Conservation (phyloP, 1,140 invertebrate species). For the Zaprionus vittiger region DNA sequence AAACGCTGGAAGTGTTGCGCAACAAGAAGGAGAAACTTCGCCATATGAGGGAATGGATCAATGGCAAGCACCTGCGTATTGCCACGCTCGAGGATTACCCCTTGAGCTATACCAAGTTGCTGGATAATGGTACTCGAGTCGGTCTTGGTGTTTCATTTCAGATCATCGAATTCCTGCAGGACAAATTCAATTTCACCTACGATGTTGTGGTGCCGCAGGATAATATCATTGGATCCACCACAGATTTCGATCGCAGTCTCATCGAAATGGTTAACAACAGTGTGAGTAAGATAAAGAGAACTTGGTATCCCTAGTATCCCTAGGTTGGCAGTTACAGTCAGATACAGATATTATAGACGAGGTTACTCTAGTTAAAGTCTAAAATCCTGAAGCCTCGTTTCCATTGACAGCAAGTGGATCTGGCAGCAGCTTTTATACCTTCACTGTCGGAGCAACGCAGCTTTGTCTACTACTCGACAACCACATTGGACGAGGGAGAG, state of each 20-base stretch:
- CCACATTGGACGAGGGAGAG: conserved; percentile 89
- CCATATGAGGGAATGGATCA: conserved; percentile 66
- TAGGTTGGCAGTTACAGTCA: too few relatives aligned
- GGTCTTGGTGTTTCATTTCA: conserved; percentile 90
- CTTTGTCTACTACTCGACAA: conserved; percentile 87
- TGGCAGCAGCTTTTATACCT: conserved; percentile 91
- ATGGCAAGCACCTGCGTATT: conserved; percentile 72
- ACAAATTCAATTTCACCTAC: conserved; percentile 90
- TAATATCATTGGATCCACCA: conserved; percentile 84
- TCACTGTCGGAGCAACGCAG: conserved; percentile 86
- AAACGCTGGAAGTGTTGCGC: conserved; percentile 58
- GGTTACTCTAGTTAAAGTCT: neutral
- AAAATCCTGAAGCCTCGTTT: neutral
- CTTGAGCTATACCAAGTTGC: conserved; percentile 85
- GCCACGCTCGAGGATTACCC: conserved; percentile 86
- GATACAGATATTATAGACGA: neutral
- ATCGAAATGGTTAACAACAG: conserved; percentile 85
- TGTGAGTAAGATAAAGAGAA: conserved; percentile 41
- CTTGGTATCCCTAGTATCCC: too few relatives aligned
- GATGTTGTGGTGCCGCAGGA: conserved; percentile 87
- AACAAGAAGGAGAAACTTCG: conserved; percentile 58
- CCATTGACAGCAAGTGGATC: conserved; percentile 88
- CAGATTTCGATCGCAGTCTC: conserved; percentile 86
- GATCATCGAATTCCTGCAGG: conserved; percentile 88
- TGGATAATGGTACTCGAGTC: conserved; percentile 86